phyloP scores from a whole-genome alignment of 2,113 vertebrate genomes.

The Arvicanthis niloticus region DNA sequence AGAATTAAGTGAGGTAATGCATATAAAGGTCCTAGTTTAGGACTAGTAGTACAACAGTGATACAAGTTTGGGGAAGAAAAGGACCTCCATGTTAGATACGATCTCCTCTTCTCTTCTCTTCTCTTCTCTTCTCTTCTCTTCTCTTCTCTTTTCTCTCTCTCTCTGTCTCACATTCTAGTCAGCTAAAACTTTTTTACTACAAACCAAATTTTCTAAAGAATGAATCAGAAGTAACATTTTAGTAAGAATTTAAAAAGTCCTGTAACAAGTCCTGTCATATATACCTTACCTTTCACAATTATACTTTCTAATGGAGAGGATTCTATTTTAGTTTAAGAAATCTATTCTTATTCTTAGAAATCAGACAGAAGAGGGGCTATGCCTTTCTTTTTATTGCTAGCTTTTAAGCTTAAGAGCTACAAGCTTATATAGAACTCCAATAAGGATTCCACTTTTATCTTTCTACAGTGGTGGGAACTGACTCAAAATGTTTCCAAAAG shows the following conservation, averaged over 20 bases:
- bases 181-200: not conserved
- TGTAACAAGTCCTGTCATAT: not conserved
- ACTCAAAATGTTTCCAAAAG: slow-evolving; percentile 54
- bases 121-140: no score
- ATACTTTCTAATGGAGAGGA: not conserved
- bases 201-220: slow-evolving; percentile 28
- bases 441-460: slow-evolving; percentile 23
- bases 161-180: not conserved
- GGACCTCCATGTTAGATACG: not conserved
- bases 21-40: not conserved
- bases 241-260: not conserved
- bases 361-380: not conserved
- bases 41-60: not conserved
- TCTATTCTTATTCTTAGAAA: slow-evolving; percentile 19
- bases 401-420: slow-evolving; percentile 47
- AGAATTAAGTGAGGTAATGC: not conserved
- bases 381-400: slow-evolving; percentile 4
- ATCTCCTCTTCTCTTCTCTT: not conserved
- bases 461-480: slow-evolving; percentile 30
- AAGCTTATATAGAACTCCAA: slow-evolving; percentile 39
- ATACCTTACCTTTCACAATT: not conserved
- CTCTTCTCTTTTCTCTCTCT: no score
- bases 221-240: not conserved
- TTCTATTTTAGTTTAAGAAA: not conserved
- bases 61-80: not conserved